phyloP scores from a whole-genome alignment of 1,140 invertebrate genomes.

The Amphibalanus amphitrite region DNA sequence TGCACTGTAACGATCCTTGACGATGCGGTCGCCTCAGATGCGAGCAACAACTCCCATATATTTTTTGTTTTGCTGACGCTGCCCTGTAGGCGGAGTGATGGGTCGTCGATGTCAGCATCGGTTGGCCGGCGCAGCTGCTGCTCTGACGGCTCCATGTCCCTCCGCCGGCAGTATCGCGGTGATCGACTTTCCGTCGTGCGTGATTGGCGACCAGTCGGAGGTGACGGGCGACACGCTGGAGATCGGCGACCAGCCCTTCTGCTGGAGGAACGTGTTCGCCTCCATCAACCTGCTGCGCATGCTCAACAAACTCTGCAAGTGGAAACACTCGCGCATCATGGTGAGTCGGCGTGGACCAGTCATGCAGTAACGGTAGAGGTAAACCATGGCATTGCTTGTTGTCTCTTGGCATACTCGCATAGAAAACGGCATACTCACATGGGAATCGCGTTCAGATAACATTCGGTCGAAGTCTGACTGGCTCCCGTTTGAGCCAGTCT shows the following conservation, averaged over 20 bases:
- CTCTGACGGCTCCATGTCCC: too few species aligned
- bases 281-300: slow-evolving; percentile 94
- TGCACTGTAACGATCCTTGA: too few species aligned
- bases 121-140: too few species aligned
- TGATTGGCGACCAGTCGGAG: slow-evolving; percentile 89
- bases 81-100: too few species aligned
- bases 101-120: too few species aligned
- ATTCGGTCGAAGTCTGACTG: too few species aligned
- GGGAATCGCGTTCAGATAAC: too few species aligned
- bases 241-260: slow-evolving; percentile 74
- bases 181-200: slow-evolving; percentile 88
- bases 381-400: slow-evolving; percentile 6
- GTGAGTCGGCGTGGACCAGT: slow-evolving; percentile 30
- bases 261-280: slow-evolving; percentile 96
- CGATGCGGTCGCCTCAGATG: too few species aligned
- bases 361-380: too few species aligned
- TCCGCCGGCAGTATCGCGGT: slow-evolving; percentile 52
- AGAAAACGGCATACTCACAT: slow-evolving; percentile 3
- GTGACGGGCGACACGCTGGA: slow-evolving; percentile 83
- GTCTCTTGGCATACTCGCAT: background rate
- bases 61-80: too few species aligned
- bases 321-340: slow-evolving; percentile 99
- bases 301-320: slow-evolving; percentile 97
- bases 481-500: too few species aligned
- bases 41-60: too few species aligned